Conservation (phyloP, 2,113 vertebrate genomes). For the Campylomormyrus tamandua region DNA sequence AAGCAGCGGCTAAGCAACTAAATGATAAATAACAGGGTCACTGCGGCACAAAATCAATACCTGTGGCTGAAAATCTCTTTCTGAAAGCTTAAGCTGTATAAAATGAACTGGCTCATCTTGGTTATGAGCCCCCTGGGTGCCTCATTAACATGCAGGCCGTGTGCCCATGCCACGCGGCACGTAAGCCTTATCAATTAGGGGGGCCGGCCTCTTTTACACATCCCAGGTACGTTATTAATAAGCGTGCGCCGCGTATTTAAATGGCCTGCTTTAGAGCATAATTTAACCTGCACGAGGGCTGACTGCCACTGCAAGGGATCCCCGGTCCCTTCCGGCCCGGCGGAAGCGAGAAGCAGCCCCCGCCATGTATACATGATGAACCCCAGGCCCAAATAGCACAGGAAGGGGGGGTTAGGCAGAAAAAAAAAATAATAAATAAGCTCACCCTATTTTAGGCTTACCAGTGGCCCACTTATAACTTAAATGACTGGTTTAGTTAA, state of each 20-base stretch:
- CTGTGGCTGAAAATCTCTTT: constrained; percentile 8
- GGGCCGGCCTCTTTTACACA: neutral
- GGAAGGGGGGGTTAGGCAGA: neutral
- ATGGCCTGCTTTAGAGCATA: neutral
- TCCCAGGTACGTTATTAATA: neutral
- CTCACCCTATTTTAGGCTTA: constrained; percentile 45
- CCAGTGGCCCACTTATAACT: constrained; percentile 66
- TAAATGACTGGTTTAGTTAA: constrained; percentile 74
- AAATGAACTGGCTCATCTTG: constrained; percentile 29
- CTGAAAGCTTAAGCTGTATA: constrained; percentile 12
- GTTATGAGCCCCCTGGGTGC: constrained; percentile 38
- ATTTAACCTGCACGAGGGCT: neutral
- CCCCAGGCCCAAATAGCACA: neutral
- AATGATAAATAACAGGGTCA: constrained; percentile 13
- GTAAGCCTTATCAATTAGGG: constrained; percentile 1
- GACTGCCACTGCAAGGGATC: neutral
- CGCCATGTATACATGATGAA: neutral
- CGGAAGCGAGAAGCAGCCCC: neutral
- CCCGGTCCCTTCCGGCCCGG: neutral
- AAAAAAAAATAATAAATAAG: constrained; percentile 7
- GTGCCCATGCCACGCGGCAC: neutral
- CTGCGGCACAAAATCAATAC: constrained; percentile 15
- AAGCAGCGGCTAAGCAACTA: constrained; percentile 6
- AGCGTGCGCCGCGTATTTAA: neutral
- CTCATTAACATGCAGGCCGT: constrained; percentile 5